These are phyloP conservation scores for Zygogramma bicolorata DNA, from an alignment of 2,888 invertebrate species.

Conservation along the genomic window DNA sequence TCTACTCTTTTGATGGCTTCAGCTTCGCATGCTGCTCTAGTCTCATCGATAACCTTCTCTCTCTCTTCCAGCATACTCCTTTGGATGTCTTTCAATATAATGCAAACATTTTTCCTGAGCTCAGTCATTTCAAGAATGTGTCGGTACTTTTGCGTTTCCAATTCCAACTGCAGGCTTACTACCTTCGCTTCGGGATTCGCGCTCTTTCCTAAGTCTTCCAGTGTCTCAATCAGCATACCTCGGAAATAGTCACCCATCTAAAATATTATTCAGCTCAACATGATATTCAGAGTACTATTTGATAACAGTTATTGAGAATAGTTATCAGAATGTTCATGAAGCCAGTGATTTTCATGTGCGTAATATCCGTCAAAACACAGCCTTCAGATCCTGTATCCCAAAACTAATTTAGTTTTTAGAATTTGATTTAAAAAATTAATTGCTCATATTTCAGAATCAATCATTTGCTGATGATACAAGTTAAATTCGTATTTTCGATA, in stretches of 20 bases:
- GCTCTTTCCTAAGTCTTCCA: conserved; percentile 73
- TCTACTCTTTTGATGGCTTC: conserved; percentile 81
- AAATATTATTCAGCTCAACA: conserved; percentile 33
- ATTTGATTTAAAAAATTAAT: too few species aligned
- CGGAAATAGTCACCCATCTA: conserved; percentile 80
- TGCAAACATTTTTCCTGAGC: conserved; percentile 62
- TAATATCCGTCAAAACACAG: too few species aligned
- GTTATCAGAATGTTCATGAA: too few species aligned
- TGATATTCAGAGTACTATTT: not conserved
- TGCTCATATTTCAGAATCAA: too few species aligned
- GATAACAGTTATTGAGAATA: too few species aligned
- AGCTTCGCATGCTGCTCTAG: conserved; percentile 74
- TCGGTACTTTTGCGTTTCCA: conserved; percentile 78
- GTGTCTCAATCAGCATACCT: conserved; percentile 75
- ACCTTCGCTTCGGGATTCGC: conserved; percentile 72
- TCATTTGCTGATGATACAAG: too few species aligned
- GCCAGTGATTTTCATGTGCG: too few species aligned
- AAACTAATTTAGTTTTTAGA: too few species aligned
- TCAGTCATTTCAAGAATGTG: conserved; percentile 83
- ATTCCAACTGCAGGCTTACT: conserved; percentile 74
- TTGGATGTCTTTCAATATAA: conserved; percentile 62
- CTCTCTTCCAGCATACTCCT: conserved; percentile 70
- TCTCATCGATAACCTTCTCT: conserved; percentile 74
- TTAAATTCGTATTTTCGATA: too few species aligned
- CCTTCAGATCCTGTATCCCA: too few species aligned